Evolutionary conservation across 2,888 invertebrate genomes (phyloP).

Genomic region (Limnephilus auricula): DNA sequence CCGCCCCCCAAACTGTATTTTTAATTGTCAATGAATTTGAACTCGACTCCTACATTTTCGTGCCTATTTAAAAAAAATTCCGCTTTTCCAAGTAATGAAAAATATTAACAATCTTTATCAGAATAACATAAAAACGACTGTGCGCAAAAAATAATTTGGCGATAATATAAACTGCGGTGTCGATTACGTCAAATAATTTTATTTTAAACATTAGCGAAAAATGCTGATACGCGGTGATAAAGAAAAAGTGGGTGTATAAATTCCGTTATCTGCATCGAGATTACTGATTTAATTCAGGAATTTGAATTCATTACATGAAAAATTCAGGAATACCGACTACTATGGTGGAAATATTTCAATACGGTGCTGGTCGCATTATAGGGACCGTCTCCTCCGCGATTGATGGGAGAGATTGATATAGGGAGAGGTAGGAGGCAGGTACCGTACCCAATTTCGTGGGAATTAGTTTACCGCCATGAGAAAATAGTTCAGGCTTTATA

Average conservation of each 20-base stretch:
- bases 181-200: background rate
- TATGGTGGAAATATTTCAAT: background rate
- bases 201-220: background rate
- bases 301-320: background rate
- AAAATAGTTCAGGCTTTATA: background rate
- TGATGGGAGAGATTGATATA: slow-evolving; percentile 6
- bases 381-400: background rate
- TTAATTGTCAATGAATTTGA: no score
- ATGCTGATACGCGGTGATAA: background rate
- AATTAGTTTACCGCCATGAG: background rate
- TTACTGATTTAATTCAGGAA: background rate
- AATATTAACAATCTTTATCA: background rate
- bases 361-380: background rate
- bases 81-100: background rate
- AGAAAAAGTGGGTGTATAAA: background rate
- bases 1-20: no score
- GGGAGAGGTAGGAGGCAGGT: background rate
- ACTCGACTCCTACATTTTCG: background rate
- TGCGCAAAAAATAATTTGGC: no score
- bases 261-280: background rate
- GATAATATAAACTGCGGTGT: background rate
- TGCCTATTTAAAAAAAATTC: background rate
- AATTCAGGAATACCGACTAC: background rate
- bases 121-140: no score
- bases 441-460: slow-evolving; percentile 16